Percentiles rank a stretch among this genome's conserved stretches.
phyloP scores from a whole-genome alignment of 2,888 invertebrate species.

The Bombyx huttoni region DNA sequence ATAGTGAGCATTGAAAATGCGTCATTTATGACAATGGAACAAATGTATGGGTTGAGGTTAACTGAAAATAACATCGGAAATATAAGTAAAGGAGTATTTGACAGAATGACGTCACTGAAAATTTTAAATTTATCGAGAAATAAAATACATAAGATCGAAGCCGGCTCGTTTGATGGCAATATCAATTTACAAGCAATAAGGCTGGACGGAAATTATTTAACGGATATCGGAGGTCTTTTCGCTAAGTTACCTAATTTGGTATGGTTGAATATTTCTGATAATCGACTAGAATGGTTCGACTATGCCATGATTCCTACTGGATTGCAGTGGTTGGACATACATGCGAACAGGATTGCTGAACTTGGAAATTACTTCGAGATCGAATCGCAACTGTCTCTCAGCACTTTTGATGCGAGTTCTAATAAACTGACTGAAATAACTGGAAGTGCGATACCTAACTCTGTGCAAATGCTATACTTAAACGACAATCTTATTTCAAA shows the following conservation, averaged over 20 bases:
- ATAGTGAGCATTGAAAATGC: slow-evolving; percentile 83
- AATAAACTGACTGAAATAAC: slow-evolving; percentile 87
- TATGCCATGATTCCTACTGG: slow-evolving; percentile 88
- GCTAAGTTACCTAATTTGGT: slow-evolving; percentile 85
- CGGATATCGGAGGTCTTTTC: slow-evolving; percentile 84
- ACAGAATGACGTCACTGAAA: slow-evolving; percentile 82
- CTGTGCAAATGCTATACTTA: slow-evolving; percentile 82
- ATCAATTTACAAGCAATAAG: slow-evolving; percentile 84
- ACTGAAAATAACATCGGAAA: slow-evolving; percentile 89
- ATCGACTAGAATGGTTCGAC: slow-evolving; percentile 86
- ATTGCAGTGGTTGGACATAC: slow-evolving; percentile 88
- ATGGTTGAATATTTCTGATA: slow-evolving; percentile 90
- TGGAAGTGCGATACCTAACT: slow-evolving; percentile 86
- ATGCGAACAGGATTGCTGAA: slow-evolving; percentile 86
- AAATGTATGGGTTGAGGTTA: slow-evolving; percentile 84
- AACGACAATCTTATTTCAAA: slow-evolving; percentile 86
- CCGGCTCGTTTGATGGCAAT: slow-evolving; percentile 84
- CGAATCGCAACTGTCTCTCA: slow-evolving; percentile 83
- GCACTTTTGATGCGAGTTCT: slow-evolving; percentile 86
- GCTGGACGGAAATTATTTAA: slow-evolving; percentile 85
- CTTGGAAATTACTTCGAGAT: slow-evolving; percentile 89
- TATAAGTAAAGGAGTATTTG: slow-evolving; percentile 84
- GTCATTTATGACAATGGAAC: slow-evolving; percentile 84
- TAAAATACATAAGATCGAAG: slow-evolving; percentile 83
- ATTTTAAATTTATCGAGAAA: slow-evolving; percentile 88